Conservation (phyloP, 2,797 vertebrate genomes). For the Enteromius argenteus region DNA sequence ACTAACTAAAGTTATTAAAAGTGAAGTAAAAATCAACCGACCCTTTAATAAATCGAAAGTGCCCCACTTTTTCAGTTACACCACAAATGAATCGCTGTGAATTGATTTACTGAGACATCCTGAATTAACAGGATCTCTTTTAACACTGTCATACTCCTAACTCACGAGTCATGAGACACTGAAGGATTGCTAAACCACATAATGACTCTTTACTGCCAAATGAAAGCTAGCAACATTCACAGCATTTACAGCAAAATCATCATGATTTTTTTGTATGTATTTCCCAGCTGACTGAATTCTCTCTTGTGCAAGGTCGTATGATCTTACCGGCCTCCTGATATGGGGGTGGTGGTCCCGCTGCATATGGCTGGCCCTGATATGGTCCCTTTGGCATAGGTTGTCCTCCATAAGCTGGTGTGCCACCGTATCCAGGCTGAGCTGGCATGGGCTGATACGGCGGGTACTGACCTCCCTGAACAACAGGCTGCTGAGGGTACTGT, state of each 20-base stretch:
- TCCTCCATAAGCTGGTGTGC: conserved; percentile 62
- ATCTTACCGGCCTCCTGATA: conserved; percentile 68
- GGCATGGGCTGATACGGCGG: conserved; percentile 74
- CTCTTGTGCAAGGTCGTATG: background rate
- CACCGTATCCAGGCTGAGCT: conserved; percentile 68
- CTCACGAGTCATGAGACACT: background rate
- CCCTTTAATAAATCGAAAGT: background rate
- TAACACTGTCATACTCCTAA: background rate
- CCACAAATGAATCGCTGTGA: background rate
- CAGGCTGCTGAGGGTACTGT: conserved; percentile 69
- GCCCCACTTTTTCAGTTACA: background rate
- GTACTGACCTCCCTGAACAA: conserved; percentile 70
- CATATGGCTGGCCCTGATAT: conserved; percentile 56
- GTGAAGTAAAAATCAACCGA: background rate
- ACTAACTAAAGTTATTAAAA: background rate
- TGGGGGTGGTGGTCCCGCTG: conserved; percentile 56
- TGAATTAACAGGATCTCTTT: background rate
- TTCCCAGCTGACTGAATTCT: background rate
- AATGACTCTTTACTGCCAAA: background rate
- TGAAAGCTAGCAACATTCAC: background rate
- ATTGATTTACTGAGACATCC: background rate
- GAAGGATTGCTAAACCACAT: background rate
- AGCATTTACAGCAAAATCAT: background rate
- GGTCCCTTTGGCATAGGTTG: conserved; percentile 55
- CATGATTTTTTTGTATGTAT: background rate